Conservation (phyloP, 2,113 vertebrate genomes). For the Oophaga pumilio region DNA sequence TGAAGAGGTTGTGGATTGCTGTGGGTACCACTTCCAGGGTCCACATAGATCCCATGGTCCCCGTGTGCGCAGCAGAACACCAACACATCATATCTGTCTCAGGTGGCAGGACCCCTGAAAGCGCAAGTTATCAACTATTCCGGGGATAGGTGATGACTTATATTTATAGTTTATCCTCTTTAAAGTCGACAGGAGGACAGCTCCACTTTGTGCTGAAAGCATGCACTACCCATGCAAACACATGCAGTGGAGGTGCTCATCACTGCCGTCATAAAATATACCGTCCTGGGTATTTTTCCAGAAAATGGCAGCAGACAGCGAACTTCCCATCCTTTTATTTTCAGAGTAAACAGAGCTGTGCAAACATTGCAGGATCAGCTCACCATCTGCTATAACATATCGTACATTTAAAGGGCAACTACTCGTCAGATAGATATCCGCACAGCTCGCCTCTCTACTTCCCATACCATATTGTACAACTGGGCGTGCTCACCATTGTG, state of each 20-base stretch:
- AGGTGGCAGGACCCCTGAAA: too few species aligned
- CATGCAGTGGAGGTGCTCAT: background rate
- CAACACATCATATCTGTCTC: too few species aligned
- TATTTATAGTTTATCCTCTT: too few species aligned
- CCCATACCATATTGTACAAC: too few species aligned
- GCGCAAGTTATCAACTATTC: too few species aligned
- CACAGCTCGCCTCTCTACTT: background rate
- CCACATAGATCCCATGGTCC: too few species aligned
- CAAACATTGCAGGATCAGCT: conserved; percentile 7
- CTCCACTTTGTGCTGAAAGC: background rate
- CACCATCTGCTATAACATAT: conserved; percentile 14
- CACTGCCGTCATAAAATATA: background rate
- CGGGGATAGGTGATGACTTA: too few species aligned
- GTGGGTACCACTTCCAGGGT: too few species aligned
- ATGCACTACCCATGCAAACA: background rate
- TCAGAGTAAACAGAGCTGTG: conserved; percentile 31
- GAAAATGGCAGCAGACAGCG: background rate
- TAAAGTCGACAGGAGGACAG: background rate
- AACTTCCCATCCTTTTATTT: background rate
- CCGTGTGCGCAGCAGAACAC: too few species aligned
- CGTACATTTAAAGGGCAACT: conserved; percentile 10
- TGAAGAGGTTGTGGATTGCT: background rate
- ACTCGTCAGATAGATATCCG: background rate
- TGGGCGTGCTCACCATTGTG: background rate
- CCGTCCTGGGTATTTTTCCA: background rate